Evolutionary conservation across 2,888 invertebrate species (phyloP).

Genomic region (Ashinkailepas kermadecensis): DNA sequence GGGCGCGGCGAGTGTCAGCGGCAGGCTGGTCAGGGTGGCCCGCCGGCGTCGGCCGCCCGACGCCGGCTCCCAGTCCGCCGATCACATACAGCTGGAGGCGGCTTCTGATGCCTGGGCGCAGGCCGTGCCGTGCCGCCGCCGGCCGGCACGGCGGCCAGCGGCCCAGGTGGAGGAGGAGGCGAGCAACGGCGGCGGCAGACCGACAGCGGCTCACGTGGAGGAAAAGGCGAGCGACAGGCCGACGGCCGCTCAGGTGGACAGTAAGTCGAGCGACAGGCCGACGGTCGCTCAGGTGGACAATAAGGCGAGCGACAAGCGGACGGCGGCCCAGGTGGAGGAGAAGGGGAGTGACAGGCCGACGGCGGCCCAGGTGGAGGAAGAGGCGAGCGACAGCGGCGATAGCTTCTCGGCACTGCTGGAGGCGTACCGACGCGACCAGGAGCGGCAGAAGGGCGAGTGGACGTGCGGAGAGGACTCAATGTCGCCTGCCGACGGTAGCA

Average conservation of each 20-base stretch:
- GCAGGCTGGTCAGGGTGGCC: not conserved
- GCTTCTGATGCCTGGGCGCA: not conserved
- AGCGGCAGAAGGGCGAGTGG: not conserved
- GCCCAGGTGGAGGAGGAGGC: not conserved
- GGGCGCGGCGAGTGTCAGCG: not conserved
- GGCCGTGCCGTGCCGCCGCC: not conserved
- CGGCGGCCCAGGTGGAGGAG: not conserved
- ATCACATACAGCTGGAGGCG: not conserved
- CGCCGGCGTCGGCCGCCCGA: not conserved
- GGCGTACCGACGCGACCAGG: not conserved
- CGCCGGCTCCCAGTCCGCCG: not conserved
- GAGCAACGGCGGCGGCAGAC: not conserved
- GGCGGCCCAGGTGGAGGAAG: not conserved
- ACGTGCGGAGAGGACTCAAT: not conserved
- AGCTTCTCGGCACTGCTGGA: slow-evolving; percentile 1
- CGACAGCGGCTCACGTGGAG: not conserved
- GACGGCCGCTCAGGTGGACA: not conserved
- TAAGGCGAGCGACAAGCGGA: not conserved
- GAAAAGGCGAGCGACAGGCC: not conserved
- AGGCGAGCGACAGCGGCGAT: not conserved
- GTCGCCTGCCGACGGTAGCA: too few species aligned
- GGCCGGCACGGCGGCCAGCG: not conserved
- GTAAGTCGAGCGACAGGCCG: too few species aligned
- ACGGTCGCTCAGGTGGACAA: not conserved
- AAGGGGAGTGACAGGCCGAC: too few species aligned